Base-by-base conservation (phyloP, 1,140 invertebrate species). In the Mycetomoellerius zeteki region DNA sequence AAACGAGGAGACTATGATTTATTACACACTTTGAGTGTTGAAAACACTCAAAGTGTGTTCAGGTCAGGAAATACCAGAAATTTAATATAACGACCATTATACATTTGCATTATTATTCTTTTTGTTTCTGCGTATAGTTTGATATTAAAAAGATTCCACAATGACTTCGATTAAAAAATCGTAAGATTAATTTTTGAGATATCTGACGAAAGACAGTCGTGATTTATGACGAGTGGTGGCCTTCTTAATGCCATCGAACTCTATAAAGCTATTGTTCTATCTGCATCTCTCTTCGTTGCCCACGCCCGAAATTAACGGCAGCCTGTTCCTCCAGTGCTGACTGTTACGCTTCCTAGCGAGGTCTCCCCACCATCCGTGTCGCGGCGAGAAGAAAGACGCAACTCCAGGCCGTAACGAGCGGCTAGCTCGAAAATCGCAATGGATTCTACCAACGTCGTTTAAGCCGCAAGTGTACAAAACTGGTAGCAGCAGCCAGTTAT, bases 341-440 rank as follows among this genome's bases (percentile, higher is more conserved):
- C 37, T 78, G 37, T 78, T 60, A 76, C n/a, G 54, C 33, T 78
- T 65, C 76, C 76, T 64, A 65, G 54, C 56, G 30, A 21, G 3
- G 7, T 50, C 37, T 14, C 76, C 60, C 60, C 37, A 50, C 60
- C 24, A 65, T 78, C n/a, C 62, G 64, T 12, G 54, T 43, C 73
- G 76, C 76, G 76, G 76, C 43, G 76, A 78, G 76, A 78, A 65
- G 76, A 78, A 78, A 78, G 76, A 78, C 76, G 24, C 52, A 56
- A 21, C 72, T 78, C 37, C 58, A 19, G 37, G 0, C 3, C 37
- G 33, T 47, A 62, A 62, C 33, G 16, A 77, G 33, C 24, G 75
- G 24, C 33, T 30, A 24, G 56, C 58, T 65, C 24, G 60, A 65
- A 65, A 78, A 65, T 78, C 24, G 37, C 37, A 30, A 24, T 33